Conservation (phyloP, 2,888 invertebrate genomes). For the Furcula furcula region DNA sequence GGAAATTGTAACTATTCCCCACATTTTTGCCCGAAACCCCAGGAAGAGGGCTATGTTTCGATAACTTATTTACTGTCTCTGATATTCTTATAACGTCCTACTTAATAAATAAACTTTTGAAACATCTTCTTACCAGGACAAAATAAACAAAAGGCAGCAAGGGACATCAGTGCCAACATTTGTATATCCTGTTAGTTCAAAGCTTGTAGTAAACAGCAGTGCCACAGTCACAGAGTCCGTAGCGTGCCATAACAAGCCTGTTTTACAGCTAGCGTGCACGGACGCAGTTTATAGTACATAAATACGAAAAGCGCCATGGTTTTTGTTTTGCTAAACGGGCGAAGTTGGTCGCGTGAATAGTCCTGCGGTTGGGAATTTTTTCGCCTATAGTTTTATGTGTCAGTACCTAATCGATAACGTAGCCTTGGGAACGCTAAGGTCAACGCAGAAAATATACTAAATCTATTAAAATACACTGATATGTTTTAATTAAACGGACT, state of each 20-base stretch:
- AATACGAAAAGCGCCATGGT: conserved; percentile 21
- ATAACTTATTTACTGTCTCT: no score
- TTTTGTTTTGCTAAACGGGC: conserved; percentile 37
- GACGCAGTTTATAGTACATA: conserved; percentile 27
- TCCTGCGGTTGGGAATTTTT: conserved; percentile 30
- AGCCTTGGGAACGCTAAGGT: conserved; percentile 31
- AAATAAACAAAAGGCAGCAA: not conserved
- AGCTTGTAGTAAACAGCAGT: conserved; percentile 19
- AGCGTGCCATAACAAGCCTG: conserved; percentile 23
- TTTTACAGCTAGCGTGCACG: conserved; percentile 37
- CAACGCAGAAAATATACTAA: conserved; percentile 5
- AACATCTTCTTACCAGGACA: not conserved
- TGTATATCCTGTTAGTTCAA: conserved; percentile 6
- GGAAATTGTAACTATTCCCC: no score
- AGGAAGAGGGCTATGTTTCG: no score
- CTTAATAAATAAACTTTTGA: no score
- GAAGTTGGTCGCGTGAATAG: conserved; percentile 34
- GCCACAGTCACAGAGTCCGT: conserved; percentile 17
- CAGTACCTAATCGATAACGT: conserved; percentile 28
- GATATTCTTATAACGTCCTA: no score
- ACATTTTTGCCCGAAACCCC: no score
- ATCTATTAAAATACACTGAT: conserved; percentile 8
- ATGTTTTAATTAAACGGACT: conserved; percentile 9
- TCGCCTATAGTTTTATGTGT: conserved; percentile 23
- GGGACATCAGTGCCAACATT: not conserved